Evolutionary conservation across 53 echinoderm and acorn worm species (phyloP).

Genomic region (Stichopus horrens): DNA sequence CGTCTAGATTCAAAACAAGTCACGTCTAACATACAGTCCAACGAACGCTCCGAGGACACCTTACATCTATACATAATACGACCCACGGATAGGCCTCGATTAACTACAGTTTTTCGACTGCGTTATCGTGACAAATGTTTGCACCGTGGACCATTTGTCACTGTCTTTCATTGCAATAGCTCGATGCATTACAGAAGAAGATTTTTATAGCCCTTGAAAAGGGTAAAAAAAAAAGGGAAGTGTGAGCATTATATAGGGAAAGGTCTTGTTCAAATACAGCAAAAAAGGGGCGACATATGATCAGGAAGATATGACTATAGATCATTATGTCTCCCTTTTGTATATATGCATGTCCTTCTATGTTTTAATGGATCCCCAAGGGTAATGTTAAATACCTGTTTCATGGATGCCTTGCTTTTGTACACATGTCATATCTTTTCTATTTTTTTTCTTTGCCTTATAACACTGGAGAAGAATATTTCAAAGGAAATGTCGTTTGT

Average conservation of each 20-base stretch:
- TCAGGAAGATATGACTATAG: not conserved
- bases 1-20: not conserved
- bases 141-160: conserved; percentile 11
- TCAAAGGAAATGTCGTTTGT: not conserved
- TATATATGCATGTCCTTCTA: not conserved
- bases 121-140: not conserved
- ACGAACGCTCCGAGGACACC: not conserved
- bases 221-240: not conserved
- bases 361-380: not conserved
- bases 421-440: not conserved
- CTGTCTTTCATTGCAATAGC: not conserved
- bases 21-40: not conserved
- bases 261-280: not conserved
- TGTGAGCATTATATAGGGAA: not conserved
- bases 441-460: not conserved
- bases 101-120: not conserved
- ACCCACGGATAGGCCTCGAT: conserved; percentile 6
- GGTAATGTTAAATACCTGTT: conserved; percentile 13
- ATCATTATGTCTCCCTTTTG: not conserved
- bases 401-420: not conserved
- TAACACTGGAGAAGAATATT: not conserved
- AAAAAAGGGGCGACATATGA: not conserved
- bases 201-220: conserved; percentile 5
- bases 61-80: not conserved
- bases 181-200: not conserved